These are phyloP conservation scores for Scolopax rusticola DNA, from an alignment of 2,797 vertebrate genomes.

Conservation along the genomic window DNA sequence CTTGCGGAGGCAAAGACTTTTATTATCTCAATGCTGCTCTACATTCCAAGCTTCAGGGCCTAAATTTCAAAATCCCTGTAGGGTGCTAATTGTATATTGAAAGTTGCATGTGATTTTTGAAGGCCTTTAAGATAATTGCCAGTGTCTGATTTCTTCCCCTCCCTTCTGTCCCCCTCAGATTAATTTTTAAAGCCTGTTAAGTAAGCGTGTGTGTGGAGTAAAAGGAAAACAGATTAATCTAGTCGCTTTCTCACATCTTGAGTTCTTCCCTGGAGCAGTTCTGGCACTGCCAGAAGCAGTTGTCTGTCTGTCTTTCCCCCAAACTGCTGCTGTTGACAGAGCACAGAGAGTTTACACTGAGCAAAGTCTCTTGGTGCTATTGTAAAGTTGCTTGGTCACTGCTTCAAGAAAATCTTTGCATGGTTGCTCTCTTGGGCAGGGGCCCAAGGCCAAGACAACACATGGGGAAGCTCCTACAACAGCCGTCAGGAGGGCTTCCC, in stretches of 20 bases:
- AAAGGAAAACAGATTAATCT: not conserved
- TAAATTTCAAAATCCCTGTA: not conserved
- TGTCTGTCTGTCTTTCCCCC: not conserved
- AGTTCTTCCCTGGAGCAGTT: not conserved
- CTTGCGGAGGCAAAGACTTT: not conserved
- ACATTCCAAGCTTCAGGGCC: not conserved
- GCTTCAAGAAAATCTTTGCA: not conserved
- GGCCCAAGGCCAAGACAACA: not conserved
- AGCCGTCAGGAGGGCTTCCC: not conserved
- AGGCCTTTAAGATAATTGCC: not conserved
- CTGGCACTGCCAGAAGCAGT: not conserved
- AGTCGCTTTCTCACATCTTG: not conserved
- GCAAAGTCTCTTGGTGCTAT: fast-evolving
- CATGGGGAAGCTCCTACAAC: not conserved
- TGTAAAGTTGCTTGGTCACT: not conserved
- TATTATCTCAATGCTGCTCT: not conserved
- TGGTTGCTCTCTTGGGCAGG: not conserved
- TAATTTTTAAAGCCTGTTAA: not conserved
- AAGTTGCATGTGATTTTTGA: not conserved
- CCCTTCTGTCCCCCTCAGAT: not conserved
- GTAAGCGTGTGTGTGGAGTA: not conserved
- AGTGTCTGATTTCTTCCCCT: not conserved
- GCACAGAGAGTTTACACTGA: not conserved
- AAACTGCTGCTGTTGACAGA: not conserved
- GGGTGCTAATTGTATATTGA: not conserved